A percentile compares a stretch with the other conserved stretches of the same genome.
phyloP scores from a whole-genome alignment of 1,140 invertebrate species.

The Aphelenchoides fujianensis region DNA sequence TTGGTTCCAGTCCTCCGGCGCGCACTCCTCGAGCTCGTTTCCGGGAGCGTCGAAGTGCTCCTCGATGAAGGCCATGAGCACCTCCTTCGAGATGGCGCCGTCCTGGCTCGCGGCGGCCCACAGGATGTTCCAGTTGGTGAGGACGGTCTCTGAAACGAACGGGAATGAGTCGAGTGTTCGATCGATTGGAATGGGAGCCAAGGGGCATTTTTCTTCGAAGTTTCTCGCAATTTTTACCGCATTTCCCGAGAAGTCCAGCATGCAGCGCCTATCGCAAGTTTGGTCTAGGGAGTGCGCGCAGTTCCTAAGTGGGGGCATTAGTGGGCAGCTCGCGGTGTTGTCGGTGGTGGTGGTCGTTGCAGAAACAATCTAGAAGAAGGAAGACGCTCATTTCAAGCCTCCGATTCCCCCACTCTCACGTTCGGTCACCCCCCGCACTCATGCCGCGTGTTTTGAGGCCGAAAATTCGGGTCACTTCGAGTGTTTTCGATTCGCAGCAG shows the following conservation, averaged over 20 bases:
- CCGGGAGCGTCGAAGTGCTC: constrained; percentile 55
- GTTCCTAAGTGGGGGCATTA: too few relatives aligned
- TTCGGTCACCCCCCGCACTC: too few relatives aligned
- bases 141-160: constrained; percentile 41
- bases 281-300: constrained; percentile 10
- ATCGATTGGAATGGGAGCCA: background rate
- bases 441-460: too few relatives aligned
- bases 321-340: too few relatives aligned
- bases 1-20: constrained; percentile 41
- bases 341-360: too few relatives aligned
- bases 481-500: too few relatives aligned
- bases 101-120: constrained; percentile 8
- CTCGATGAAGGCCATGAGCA: constrained; percentile 37
- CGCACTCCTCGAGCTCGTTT: constrained; percentile 50
- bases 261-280: constrained; percentile 13
- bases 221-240: too few relatives aligned
- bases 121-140: constrained; percentile 44
- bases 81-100: constrained; percentile 30
- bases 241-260: background rate
- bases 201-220: too few relatives aligned
- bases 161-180: background rate
- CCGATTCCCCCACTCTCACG: too few relatives aligned
- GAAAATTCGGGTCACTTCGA: too few relatives aligned
- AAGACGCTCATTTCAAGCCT: too few relatives aligned
- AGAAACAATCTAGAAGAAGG: too few relatives aligned